Percentiles rank a stretch among this genome's conserved stretches.
Evolutionary conservation across 2,888 invertebrate species (phyloP).

Genomic region (Lycophotia porphyrea): DNA sequence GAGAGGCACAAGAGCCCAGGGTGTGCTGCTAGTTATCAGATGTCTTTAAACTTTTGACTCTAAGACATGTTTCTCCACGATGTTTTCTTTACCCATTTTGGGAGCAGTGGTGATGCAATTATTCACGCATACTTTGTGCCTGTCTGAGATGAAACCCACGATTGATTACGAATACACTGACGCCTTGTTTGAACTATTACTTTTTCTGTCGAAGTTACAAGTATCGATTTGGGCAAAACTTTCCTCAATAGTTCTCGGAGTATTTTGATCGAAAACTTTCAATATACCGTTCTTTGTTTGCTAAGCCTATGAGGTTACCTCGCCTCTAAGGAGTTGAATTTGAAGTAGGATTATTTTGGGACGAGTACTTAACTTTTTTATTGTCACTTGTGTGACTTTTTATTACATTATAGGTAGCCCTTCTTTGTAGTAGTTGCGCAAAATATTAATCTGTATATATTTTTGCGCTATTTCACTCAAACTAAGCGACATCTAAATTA

Average conservation of each 20-base stretch:
- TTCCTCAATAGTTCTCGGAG: slow-evolving; percentile 33
- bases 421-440: too few species aligned
- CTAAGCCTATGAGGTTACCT: slow-evolving; percentile 8
- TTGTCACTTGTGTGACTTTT: slow-evolving; percentile 6
- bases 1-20: background rate
- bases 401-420: background rate
- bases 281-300: slow-evolving; percentile 22
- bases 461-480: too few species aligned
- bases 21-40: background rate
- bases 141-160: background rate
- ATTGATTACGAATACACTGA: background rate
- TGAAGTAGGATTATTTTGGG: slow-evolving; percentile 9
- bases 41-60: background rate
- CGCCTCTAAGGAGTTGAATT: background rate
- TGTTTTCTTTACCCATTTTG: background rate
- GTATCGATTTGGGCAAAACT: slow-evolving; percentile 28
- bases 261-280: slow-evolving; percentile 34
- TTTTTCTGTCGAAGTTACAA: slow-evolving; percentile 6
- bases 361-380: slow-evolving; percentile 19
- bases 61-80: background rate
- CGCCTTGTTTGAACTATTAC: background rate
- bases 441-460: too few species aligned
- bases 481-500: too few species aligned
- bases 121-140: background rate
- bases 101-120: background rate